Evolutionary conservation across 2,113 vertebrate genomes (phyloP), one percentile per base, ranked within the genome.

Genomic region (Vanacampus margaritifer): DNA sequence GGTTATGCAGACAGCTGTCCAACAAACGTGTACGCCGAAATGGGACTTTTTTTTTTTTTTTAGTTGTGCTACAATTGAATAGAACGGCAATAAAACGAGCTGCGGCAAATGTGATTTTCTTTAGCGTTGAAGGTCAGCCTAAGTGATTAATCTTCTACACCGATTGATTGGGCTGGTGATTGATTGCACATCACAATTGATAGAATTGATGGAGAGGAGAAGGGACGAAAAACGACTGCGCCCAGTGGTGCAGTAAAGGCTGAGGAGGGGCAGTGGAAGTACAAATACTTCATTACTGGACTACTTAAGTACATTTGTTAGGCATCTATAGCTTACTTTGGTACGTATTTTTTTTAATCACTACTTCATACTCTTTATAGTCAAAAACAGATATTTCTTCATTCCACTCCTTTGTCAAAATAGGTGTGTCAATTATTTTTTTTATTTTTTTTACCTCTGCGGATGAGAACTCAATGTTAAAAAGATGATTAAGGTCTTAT

Each of bases 91-190:
- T 62, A 24, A 62, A 6, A 43, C 5, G 1, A 32, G 26, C n/a
- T 23, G 35, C 1, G 41, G 12, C 21, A 62, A 39, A 39, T 39
- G 36, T 39, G 69, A 68, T 76, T 76, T 79, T 61, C 43, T 67
- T 74, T 66, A 67, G 32, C 11, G 11, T n/a, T 14, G n/a, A 68
- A 14, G 19, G 56, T 46, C 28, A 59, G 35, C 50, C 26, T 61
- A n/a, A 35, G 43, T 12, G 23, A 32, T 37, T 69, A 14, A 58
- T 6, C 9, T 11, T 67, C 46, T 66, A 16, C 36, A 54, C 68
- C 41, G 50, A 73, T 28, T 50, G 57, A 72, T 72, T 63, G 9
- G 41, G 60, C 14, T 43, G 2, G 39, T 62, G 60, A 62, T 62
- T 62, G 39, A 62, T 62, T 26, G 37, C 60, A 43, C 60, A 43